A percentile compares a stretch with the other conserved stretches of the same genome.
phyloP scores from a whole-genome alignment of 2,113 vertebrate genomes.

The Etheostoma spectabile region DNA sequence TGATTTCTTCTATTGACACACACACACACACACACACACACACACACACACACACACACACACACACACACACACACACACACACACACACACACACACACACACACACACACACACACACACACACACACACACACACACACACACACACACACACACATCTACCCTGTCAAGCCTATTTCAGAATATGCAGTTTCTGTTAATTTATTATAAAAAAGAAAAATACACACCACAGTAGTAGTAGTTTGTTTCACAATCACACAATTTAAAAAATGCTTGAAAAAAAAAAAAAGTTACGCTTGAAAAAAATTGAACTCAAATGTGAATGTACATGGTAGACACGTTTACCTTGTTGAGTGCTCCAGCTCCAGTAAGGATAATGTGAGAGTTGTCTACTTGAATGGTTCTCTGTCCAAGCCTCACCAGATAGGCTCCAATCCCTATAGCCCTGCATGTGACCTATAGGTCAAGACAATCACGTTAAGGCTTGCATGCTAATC shows the following conservation, averaged over 20 bases:
- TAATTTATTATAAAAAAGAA: neutral
- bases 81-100: conserved; percentile 3
- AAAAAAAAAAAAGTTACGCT: neutral
- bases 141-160: conserved; percentile 3
- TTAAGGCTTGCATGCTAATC: conserved; percentile 15
- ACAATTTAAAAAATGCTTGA: conserved; percentile 1
- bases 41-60: conserved; percentile 8
- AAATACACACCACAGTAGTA: too few species aligned
- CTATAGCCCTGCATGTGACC: conserved; percentile 96
- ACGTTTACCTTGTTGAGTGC: conserved; percentile 94
- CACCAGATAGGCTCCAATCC: conserved; percentile 96
- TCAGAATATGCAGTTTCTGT: neutral
- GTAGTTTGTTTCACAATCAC: neutral
- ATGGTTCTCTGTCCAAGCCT: conserved; percentile 96
- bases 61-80: conserved; percentile 6
- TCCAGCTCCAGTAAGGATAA: conserved; percentile 93
- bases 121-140: conserved; percentile 2
- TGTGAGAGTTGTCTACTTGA: conserved; percentile 98
- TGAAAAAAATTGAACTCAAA: neutral
- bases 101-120: conserved; percentile 8
- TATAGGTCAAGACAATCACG: conserved; percentile 59
- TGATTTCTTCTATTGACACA: conserved; percentile 41
- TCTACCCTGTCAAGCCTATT: neutral
- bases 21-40: conserved; percentile 2
- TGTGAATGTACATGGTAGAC: neutral